Evolutionary conservation across 2,797 vertebrate species (phyloP), one percentile per base, ranked within the genome.

Genomic region (Pantherophis alleghaniensis): DNA sequence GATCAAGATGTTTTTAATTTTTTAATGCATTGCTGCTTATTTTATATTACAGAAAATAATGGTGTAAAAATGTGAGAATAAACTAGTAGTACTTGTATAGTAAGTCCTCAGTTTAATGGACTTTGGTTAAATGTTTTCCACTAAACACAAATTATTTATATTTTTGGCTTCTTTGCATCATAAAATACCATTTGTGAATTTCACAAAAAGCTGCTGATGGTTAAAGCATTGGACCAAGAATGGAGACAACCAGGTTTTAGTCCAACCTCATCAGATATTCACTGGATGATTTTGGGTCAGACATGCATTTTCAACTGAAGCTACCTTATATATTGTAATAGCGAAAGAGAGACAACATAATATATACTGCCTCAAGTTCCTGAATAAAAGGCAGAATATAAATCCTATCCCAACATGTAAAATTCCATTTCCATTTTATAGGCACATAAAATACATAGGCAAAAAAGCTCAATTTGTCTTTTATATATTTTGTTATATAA

Each of bases 1-100:
- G 90, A 91, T 0, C 1, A 2, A 59, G n/a, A 61, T 37, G 90
- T 92, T 0, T 86, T 20, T 0, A n/a, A 2, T 90, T 83, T 26
- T 55, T 32, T 61, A 0, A 1, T 83, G 0, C 16, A 47, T 9
- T 86, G 14, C 47, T 74, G 55, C 26, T 92, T 92, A 79, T 66
- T 12, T 92, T 0, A 0, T 5, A 0, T 91, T 92, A 37, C 37
- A 18, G 13, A 11, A 55, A 56, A 22, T 47, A 66, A n/a, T 59
- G 83, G 16, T n/a, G 22, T 24, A 60, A n/a, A 89, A 79, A 88
- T 59, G 32, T 91, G 87, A 79, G 37, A 12, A 6, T 69, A 92
- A 94, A 87, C 32, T 93, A 16, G 55, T 56, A 94, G 9, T 32
- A 0, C 87, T 91, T 94, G 18, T 42, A 79, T 79, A 79, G 37